Percentiles rank a stretch among this genome's conserved stretches.
phyloP scores from a whole-genome alignment of 2,797 vertebrate species.

The Argya squamiceps region DNA sequence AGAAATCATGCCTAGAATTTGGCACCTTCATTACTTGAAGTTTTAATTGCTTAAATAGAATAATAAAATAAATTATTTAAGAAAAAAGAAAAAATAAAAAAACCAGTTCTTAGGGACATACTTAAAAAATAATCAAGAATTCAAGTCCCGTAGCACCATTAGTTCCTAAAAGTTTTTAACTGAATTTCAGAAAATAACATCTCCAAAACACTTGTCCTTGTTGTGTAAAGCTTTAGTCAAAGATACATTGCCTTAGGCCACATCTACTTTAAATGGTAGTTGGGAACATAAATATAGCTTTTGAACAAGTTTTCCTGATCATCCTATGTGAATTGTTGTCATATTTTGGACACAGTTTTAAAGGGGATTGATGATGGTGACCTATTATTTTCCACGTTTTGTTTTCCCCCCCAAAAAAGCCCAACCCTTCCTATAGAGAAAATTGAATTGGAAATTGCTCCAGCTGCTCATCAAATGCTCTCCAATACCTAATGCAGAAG shows the following conservation, averaged over 20 bases:
- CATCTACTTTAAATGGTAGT: neutral
- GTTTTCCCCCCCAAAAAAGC: fast-evolving
- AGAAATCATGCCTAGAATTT: neutral
- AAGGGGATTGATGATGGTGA: neutral
- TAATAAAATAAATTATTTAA: neutral
- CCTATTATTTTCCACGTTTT: neutral
- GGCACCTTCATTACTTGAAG: neutral
- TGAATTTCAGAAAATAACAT: neutral
- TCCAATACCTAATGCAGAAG: neutral
- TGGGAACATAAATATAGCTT: neutral
- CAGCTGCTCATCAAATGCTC: neutral
- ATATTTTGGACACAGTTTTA: neutral
- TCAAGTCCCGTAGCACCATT: neutral
- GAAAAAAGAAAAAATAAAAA: neutral
- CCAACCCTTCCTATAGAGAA: neutral
- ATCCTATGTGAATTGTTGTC: neutral
- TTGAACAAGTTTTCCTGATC: neutral
- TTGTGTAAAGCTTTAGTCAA: neutral
- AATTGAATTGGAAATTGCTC: neutral
- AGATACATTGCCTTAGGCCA: neutral
- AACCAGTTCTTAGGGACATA: neutral
- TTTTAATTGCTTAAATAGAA: neutral
- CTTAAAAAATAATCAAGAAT: neutral
- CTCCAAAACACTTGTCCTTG: neutral
- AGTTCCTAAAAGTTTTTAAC: neutral